A percentile compares a stretch with the other conserved stretches of the same genome.
phyloP scores from a whole-genome alignment of 1,140 invertebrate genomes.

The Gyrodactylus salaris region DNA sequence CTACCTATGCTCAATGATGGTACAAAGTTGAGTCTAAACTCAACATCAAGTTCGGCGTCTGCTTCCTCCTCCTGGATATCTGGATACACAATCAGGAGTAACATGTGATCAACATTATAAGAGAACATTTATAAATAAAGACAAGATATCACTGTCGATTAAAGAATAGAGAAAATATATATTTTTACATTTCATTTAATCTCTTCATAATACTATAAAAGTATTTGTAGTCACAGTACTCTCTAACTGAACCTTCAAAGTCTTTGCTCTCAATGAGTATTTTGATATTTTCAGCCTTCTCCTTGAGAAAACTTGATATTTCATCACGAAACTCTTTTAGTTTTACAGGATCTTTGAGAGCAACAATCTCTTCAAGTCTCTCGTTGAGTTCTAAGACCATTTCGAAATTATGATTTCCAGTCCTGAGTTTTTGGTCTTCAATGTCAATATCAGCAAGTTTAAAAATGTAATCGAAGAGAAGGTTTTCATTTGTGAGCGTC shows the following conservation, averaged over 20 bases:
- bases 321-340: neutral
- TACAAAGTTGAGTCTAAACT: neutral
- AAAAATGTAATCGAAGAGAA: neutral
- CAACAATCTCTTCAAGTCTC: neutral
- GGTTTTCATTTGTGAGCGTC: neutral
- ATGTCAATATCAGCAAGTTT: neutral
- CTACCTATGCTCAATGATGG: neutral
- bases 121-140: neutral
- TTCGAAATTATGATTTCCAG: neutral
- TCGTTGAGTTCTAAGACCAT: neutral
- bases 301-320: too few species aligned
- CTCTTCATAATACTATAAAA: neutral
- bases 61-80: neutral
- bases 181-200: neutral
- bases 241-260: too few species aligned
- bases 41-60: neutral
- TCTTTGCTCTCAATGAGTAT: too few species aligned
- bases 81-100: neutral
- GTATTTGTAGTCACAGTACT: neutral
- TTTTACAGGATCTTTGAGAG: neutral
- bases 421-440: too few species aligned
- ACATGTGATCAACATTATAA: neutral
- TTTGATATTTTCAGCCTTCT: too few species aligned
- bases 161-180: too few species aligned
- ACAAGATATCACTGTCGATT: too few species aligned